Base-by-base conservation (phyloP, 2,888 invertebrate species). In the Camponotus fellah region DNA sequence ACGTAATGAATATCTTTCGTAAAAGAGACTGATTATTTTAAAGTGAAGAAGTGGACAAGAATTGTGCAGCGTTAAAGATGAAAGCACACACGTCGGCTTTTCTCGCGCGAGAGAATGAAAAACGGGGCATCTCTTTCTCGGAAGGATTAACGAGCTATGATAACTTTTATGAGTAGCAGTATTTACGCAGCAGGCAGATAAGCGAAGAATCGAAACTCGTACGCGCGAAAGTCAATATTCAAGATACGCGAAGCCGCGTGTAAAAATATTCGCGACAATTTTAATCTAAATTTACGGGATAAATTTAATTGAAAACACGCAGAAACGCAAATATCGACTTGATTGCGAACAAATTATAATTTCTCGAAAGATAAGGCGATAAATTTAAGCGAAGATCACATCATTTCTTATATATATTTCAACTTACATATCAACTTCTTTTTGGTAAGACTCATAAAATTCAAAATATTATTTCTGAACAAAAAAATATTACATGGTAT, bases 111-210 rank as follows among this genome's bases (percentile, higher is more conserved):
- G 60, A 60, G 72, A 60, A 65, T 32, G 71, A 56, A 53, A 40
- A 77, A 68, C 56, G 26, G 2, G 34, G 26, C 71, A 46, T 79
- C 49, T 49, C 21, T 46, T 79, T 69, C 79, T 79, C 46, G 79
- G 37, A 46, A 66, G 68, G 68, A 68, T 77, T 68, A 77, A 79
- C 72, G 72, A 79, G 60, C 8, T 9, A 60, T 26, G 79, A 79
- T 79, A 79, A 72, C 72, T 72, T 77, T 79, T 79, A 71, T 72
- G 79, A 79, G 79, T 46, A 60, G 72, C 72, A 62, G 21, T 79
- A 77, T 77, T 68, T 68, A 56, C 72, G 72, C 79, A 72, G 60
- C 72, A 26, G 37, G 60, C 58, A 60, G 79, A 79, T 79, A 72
- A 79, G 71, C 43, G 72, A 21, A 26, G 56, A 58, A 66, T 72